Conservation (phyloP, 1,140 invertebrate genomes). For the Sitodiplosis mosellana region DNA sequence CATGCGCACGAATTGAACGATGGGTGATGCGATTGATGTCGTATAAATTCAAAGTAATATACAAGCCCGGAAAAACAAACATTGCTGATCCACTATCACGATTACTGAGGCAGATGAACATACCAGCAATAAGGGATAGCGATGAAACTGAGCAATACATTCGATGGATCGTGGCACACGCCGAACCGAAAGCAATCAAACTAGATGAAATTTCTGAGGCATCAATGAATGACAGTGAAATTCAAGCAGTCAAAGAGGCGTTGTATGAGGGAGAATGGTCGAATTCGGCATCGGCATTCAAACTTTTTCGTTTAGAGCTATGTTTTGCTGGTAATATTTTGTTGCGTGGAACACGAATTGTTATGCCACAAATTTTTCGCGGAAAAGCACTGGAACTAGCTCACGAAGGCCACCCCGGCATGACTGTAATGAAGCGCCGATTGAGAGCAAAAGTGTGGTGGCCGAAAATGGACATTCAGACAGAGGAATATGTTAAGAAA, state of each 20-base stretch:
- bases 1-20: slow-evolving; percentile 11
- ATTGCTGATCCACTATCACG: too few relatives aligned
- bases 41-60: too few relatives aligned
- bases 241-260: neutral
- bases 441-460: slow-evolving; percentile 24
- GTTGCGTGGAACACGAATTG: too few relatives aligned
- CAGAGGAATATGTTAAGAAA: too few relatives aligned
- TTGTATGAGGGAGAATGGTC: neutral
- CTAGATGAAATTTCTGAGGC: neutral
- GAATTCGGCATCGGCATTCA: too few relatives aligned
- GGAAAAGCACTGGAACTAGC: slow-evolving; percentile 10
- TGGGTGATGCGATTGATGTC: slow-evolving; percentile 11
- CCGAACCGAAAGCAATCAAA: neutral
- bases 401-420: slow-evolving; percentile 19
- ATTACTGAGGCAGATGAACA: neutral
- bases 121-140: too few relatives aligned
- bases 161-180: neutral
- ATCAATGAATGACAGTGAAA: neutral
- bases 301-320: too few relatives aligned
- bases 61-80: too few relatives aligned
- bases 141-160: slow-evolving; percentile 2
- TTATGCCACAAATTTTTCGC: too few relatives aligned
- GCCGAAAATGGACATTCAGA: slow-evolving; percentile 14
- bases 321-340: too few relatives aligned
- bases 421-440: slow-evolving; percentile 15